Evolutionary conservation across 2,113 vertebrate species (phyloP).

Genomic region (Rhodinocichla rosea): DNA sequence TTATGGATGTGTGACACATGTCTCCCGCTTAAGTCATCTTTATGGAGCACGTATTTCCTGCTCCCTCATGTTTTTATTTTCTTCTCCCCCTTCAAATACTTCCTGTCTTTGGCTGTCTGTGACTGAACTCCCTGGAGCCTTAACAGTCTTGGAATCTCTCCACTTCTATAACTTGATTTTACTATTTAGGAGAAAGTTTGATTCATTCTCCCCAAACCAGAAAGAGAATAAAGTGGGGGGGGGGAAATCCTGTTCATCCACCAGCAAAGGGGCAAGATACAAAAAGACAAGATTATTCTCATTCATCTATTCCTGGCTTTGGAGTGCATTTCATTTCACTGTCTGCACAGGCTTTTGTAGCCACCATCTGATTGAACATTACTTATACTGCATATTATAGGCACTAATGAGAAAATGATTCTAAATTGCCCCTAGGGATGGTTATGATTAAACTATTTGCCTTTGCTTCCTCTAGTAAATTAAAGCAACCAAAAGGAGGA

Average conservation of each 20-base stretch:
- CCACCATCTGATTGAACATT: conserved; percentile 65
- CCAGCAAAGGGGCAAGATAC: neutral
- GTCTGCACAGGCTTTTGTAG: conserved; percentile 45
- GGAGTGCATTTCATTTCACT: neutral
- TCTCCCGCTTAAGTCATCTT: neutral
- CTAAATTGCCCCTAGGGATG: conserved; percentile 75
- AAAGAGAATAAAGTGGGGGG: neutral
- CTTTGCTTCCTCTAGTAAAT: conserved; percentile 75
- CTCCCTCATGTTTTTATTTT: neutral
- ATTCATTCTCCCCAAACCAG: neutral
- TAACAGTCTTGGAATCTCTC: neutral
- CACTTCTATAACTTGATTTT: conserved; percentile 26
- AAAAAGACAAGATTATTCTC: conserved; percentile 11
- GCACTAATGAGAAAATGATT: conserved; percentile 80
- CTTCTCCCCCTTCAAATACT: neutral
- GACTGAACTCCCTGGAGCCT: neutral
- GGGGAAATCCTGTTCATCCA: neutral
- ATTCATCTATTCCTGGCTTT: conserved; percentile 16
- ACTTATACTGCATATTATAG: conserved; percentile 60
- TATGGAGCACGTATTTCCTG: conserved; percentile 21
- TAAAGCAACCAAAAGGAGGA: conserved; percentile 45
- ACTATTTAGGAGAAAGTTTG: conserved; percentile 13
- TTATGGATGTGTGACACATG: neutral
- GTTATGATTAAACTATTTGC: conserved; percentile 81
- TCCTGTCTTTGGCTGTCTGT: conserved; percentile 20